These are phyloP conservation scores for Neoseiulus cucumeris DNA, from an alignment of 1,140 invertebrate species.

Conservation along the genomic window DNA sequence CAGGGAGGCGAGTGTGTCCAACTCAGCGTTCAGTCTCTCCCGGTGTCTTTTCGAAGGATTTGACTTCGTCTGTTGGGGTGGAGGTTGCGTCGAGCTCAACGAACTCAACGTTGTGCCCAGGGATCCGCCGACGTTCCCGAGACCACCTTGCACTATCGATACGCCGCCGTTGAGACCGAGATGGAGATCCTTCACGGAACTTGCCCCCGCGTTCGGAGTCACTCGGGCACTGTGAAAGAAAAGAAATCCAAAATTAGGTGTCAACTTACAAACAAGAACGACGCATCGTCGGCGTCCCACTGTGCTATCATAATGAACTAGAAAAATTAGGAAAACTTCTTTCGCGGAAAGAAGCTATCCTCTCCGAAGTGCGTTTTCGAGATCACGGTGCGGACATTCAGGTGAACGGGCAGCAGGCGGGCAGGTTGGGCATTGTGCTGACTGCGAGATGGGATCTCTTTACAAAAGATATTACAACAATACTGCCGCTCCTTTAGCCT, in stretches of 20 bases:
- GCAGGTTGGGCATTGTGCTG: neutral
- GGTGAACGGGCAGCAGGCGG: neutral
- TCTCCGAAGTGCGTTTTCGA: too few species aligned
- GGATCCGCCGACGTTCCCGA: neutral
- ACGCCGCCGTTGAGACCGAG: neutral
- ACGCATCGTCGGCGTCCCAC: too few species aligned
- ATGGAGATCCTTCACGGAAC: conserved; percentile 8
- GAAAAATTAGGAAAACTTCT: too few species aligned
- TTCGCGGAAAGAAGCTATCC: too few species aligned
- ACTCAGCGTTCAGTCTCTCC: conserved; percentile 86
- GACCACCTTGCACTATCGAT: neutral
- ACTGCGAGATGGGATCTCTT: conserved; percentile 3
- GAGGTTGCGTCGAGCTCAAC: neutral
- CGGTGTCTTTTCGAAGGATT: conserved; percentile 95
- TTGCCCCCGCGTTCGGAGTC: neutral
- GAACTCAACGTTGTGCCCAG: neutral
- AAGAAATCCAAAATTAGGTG: neutral
- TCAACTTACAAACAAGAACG: too few species aligned
- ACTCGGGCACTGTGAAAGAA: neutral
- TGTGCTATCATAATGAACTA: too few species aligned
- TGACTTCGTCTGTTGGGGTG: conserved; percentile 59
- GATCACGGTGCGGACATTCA: neutral
- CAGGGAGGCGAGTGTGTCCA: conserved; percentile 89
- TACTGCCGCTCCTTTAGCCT: neutral
- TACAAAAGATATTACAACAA: conserved; percentile 2